Evolutionary conservation across 2,888 invertebrate genomes (phyloP), one percentile per base, ranked within the genome.

Genomic region (Leptopilina myrica): DNA sequence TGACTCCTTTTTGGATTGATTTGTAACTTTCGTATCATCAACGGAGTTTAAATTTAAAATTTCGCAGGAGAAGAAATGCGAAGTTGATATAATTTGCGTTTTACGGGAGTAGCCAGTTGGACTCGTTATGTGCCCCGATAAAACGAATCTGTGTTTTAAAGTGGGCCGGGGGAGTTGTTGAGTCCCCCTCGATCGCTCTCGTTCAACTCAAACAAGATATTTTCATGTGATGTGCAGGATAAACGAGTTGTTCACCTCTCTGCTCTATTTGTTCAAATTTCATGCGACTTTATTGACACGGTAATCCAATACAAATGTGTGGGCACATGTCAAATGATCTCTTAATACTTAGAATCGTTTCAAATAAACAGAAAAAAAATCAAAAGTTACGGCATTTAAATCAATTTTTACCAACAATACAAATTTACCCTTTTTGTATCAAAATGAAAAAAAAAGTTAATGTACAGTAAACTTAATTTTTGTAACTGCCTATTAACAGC

Each of bases 61-160:
- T 9, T 12, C n/a, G 5, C 56, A n/a, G 11, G 33, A 73, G 73
- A 73, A 56, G 56, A 73, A 73, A 56, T 73, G 73, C 40, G n/a
- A 56, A 73, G 56, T 73, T n/a, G 73, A 73, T 73, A 73, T 26
- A 73, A 53, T 73, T 73, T 73, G 33, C 53, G 33, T 56, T 73
- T 73, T 73, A 73, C 56, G 56, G 73, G 53, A 56, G 33, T 20
- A 56, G 26, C 56, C 73, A 73, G 73, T 73, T 73, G 73, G 56
- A 56, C 56, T 73, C 73, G 73, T 73, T 73, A 73, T 64, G 33
- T 67, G 67, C 56, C 73, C 56, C 56, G 73, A 73, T 73, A 73
- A 73, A 56, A 73, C 56, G 73, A 73, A 73, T 73, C 73, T 73
- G 73, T 59, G 73, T 73, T 73, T 73, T 73, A 73, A 73, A 73